Evolutionary conservation across 2,888 invertebrate species (phyloP), one percentile per base, ranked within the genome.

Genomic region (Cheiracanthium punctorium): DNA sequence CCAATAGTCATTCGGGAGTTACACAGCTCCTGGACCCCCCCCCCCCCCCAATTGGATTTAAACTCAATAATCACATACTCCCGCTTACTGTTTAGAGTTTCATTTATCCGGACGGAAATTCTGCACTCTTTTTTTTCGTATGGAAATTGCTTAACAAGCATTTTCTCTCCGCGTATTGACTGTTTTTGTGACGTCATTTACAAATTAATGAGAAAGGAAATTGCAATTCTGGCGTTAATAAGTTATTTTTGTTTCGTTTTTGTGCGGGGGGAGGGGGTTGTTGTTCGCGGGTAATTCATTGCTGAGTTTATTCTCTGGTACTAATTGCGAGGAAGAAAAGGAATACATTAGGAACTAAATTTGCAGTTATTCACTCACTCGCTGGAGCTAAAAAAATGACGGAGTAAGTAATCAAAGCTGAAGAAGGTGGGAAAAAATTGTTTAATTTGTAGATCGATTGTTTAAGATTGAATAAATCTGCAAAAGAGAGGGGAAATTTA

Each of bases 61-160:
- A 85, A 85, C 84, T 67, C 69, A 85, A 85, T 85, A 79, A 79
- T 79, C 84, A 85, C 79, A 24, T 69, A 65, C 74, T 79, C 69
- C 79, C 58, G 74, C 41, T 84, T 76, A 74, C 79, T 85, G 79
- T 85, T 85, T 85, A 85, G 79, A 85, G 79, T 79, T 85, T 79
- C 77, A 85, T 85, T 85, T 85, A 85, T 69, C 69, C 37, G 73
- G n/a, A 43, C 58, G 37, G 77, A 24, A 65, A 33, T 58, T 58
- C 28, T 30, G 41, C 24, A 17, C 29, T 24, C 24, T 58, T 48
- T 48, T 24, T 58, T 58, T 48, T 48, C 5, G 24, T 58, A 58
- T 58, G 58, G 17, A 58, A 24, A 58, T 58, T 58, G 58, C 24
- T 58, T 48, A 58, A 58, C 58, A 58, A 58, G 58, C 24, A 58